Evolutionary conservation across 2,888 invertebrate species (phyloP).

Genomic region (Drosophila nigritarsus): DNA sequence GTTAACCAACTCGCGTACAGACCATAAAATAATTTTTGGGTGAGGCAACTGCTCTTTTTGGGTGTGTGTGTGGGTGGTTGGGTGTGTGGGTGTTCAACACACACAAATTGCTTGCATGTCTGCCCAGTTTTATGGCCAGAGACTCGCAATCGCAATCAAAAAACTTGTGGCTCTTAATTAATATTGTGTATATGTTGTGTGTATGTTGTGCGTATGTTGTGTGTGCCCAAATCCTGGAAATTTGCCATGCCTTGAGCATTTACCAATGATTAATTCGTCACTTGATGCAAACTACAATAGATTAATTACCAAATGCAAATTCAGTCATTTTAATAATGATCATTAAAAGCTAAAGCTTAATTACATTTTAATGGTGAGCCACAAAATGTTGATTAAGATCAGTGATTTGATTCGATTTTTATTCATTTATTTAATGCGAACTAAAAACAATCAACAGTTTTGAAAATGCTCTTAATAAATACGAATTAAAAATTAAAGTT

Average conservation of each 20-base stretch:
- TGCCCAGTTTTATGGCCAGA: constrained; percentile 62
- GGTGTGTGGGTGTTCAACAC: constrained; percentile 41
- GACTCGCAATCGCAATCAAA: constrained; percentile 44
- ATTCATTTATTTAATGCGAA: background rate
- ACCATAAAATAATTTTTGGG: constrained; percentile 68
- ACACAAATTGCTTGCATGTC: constrained; percentile 77
- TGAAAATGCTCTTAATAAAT: background rate
- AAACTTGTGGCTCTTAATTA: constrained; percentile 66
- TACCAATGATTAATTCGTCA: constrained; percentile 54
- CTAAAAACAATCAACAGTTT: background rate
- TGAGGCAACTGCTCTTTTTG: constrained; percentile 46
- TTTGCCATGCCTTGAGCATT: constrained; percentile 49
- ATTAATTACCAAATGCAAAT: constrained; percentile 51
- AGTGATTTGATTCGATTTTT: background rate
- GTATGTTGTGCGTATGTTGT: constrained; percentile 11
- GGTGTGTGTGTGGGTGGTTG: background rate
- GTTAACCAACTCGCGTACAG: constrained; percentile 70
- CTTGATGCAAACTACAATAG: constrained; percentile 37
- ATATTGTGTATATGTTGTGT: constrained; percentile 38
- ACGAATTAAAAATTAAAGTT: background rate
- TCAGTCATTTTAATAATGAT: constrained; percentile 2
- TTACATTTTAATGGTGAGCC: background rate
- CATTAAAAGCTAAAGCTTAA: background rate
- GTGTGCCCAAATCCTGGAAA: constrained; percentile 38
- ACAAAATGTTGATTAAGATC: background rate